phyloP scores from a whole-genome alignment of 2,113 vertebrate genomes.

The human region GRCh38 chr1:244974501-244975000 shows the following conservation, averaged over 20 bases:
- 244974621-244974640: not conserved
- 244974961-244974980: too few relatives aligned
- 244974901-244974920: not conserved
- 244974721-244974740: not conserved
- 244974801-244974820: not conserved
- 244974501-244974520: not conserved
- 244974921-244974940: not conserved
- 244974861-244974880: not conserved
- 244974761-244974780: not conserved
- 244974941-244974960: too few relatives aligned
- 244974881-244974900: not conserved
- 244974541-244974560: not conserved
- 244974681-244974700: not conserved
- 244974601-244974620: not conserved
- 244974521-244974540: not conserved
- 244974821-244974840: not conserved
- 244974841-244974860: not conserved
- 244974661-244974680: not conserved
- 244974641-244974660: not conserved
- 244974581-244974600: not conserved
- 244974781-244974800: not conserved
- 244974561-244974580: not conserved
- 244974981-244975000: too few relatives aligned
- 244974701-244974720: not conserved
- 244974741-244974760: not conserved